A percentile compares a stretch with the other conserved stretches of the same genome.
Evolutionary conservation across 2,797 vertebrate genomes (phyloP).

Genomic region (Artibeus jamaicensis): DNA sequence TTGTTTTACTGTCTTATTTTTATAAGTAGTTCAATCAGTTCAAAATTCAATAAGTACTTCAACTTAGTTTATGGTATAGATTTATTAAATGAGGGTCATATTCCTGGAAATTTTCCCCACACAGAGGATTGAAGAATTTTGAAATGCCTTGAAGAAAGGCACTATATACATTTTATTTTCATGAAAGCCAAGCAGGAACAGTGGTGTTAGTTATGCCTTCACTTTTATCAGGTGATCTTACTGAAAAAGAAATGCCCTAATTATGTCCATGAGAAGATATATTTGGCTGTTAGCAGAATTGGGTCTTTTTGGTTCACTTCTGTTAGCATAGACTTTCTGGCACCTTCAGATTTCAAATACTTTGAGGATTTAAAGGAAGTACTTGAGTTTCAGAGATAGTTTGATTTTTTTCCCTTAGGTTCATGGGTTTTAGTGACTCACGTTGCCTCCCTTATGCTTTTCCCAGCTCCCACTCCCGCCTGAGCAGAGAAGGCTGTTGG

Average conservation of each 20-base stretch:
- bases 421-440: neutral
- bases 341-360: neutral
- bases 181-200: neutral
- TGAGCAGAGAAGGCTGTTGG: neutral
- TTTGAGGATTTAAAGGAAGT: neutral
- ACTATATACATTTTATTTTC: neutral
- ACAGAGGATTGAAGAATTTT: neutral
- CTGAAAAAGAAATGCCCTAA: neutral
- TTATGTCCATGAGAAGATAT: neutral
- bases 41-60: neutral
- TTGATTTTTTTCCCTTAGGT: neutral
- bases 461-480: neutral
- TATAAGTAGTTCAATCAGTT: neutral
- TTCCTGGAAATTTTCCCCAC: neutral
- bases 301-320: neutral
- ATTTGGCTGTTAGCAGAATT: constrained; percentile 31
- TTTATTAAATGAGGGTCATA: neutral
- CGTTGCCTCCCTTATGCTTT: neutral
- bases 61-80: neutral
- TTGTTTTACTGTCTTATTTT: neutral
- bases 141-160: neutral
- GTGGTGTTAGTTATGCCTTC: neutral
- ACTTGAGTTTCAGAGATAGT: neutral
- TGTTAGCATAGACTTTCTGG: neutral
- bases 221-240: neutral